Base-by-base conservation (phyloP, 2,113 vertebrate genomes). In the Lagopus muta region DNA sequence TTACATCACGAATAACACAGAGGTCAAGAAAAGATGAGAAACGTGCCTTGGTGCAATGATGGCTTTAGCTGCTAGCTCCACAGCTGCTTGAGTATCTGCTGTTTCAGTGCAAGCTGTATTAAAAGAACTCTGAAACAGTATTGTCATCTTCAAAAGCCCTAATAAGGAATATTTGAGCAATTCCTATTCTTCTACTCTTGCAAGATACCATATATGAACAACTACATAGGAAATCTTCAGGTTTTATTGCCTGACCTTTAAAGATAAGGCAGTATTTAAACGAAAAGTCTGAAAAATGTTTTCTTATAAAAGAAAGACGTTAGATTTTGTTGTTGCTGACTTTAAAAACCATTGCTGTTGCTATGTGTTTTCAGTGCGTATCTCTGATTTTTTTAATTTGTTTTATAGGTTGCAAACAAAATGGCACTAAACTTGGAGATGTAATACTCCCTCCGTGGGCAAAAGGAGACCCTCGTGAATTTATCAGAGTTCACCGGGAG, bases 401-500 rank as follows among this genome's bases (percentile, higher is more conserved):
- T 86, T 74, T 25, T 42, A 55, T 87, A 99, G 99, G 99, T 38
- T 98, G 98, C 91, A 99, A 99, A 93, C 99, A 99, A 97, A 99
- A 99, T 28, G 99, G 99, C 93, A 99, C 98, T 78, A 99, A 98
- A 82, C 98, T 99, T 55, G 98, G 98, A 7, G 99, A 99, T 55
- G 99, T 99, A 17, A 98, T 99, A 86, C 98, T 99, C 38, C 99
- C 99, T 5, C 98, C 99, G 0, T 99, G 99, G 99, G 99, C 99
- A 54, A 99, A 99, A 96, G 99, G 99, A 30, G 99, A 99, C 97
- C 99, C 99, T 2, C 98, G 99, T 47, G 99, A 99, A 97, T 99
- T 99, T 96, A 99, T 99, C 97, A 96, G 99, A 86, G 99, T 99
- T 80, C 99, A 99, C 97, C 98, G 99, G 82, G 98, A 99, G 98